phyloP scores from a whole-genome alignment of 92 coral and sea anemone species.

The Epizoanthus illoricatus region DNA sequence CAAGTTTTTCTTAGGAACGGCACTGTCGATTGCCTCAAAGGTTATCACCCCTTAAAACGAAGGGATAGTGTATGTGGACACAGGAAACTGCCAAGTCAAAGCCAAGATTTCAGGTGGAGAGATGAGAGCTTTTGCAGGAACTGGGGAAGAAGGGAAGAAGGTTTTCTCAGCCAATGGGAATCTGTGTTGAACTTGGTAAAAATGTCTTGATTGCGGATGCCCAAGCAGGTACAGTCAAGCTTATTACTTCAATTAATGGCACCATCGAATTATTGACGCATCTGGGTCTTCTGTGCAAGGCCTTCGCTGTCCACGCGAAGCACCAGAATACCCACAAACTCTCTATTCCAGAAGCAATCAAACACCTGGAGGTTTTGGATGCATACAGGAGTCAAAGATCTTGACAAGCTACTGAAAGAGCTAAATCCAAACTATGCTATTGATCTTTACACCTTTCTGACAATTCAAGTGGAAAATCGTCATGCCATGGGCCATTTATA shows the following conservation, averaged over 20 bases:
- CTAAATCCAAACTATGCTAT: conserved; percentile 20
- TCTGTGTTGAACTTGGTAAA: conserved; percentile 29
- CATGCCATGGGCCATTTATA: conserved; percentile 43
- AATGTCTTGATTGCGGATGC: conserved; percentile 33
- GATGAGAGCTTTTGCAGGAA: conserved; percentile 38
- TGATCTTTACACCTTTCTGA: conserved; percentile 35
- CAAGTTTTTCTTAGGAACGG: conserved; percentile 33
- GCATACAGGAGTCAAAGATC: too few species aligned
- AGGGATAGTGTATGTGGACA: conserved; percentile 35
- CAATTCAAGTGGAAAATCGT: conserved; percentile 43
- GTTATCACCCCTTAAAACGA: conserved; percentile 36
- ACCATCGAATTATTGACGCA: conserved; percentile 1
- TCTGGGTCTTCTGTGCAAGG: conserved; percentile 23
- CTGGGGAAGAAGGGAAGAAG: conserved; percentile 35
- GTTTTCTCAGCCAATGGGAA: conserved; percentile 38
- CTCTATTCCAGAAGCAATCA: too few species aligned
- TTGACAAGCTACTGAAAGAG: conserved; percentile 11
- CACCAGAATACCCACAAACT: too few species aligned
- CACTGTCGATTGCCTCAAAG: conserved; percentile 29
- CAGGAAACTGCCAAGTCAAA: conserved; percentile 24
- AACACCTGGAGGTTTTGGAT: too few species aligned
- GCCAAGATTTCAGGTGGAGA: conserved; percentile 39
- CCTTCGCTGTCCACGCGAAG: conserved; percentile 9
- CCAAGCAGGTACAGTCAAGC: conserved; percentile 37
- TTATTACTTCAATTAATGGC: conserved; percentile 15